Base-by-base conservation (phyloP, 2,797 vertebrate genomes). In the Onychomys leucogaster region DNA sequence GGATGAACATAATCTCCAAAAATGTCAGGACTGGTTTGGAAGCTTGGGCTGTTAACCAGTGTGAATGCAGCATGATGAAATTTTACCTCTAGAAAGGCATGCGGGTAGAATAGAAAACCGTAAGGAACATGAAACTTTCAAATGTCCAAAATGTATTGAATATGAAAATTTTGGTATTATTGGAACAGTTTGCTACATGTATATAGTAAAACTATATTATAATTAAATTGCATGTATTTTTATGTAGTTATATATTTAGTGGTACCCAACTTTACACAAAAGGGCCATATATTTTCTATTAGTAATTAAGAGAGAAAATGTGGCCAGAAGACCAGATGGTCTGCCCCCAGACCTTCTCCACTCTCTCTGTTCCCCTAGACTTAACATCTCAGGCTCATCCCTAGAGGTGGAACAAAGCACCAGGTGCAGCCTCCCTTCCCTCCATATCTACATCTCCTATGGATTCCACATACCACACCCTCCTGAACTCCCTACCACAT, bases 201-300 rank as follows among this genome's bases (percentile, higher is more conserved):
- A 71, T 71, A 71, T 8, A 23, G 34, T 67, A n/a, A 19, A 37
- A 71, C 14, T 65, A 32, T 65, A 34, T 34, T 71, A 71, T 71
- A 71, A 71, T 19, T 71, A 71, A 6, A 71, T n/a, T 71, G 9
- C 17, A 71, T n/a, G 71, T 37, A 71, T n/a, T 71, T 71, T 71
- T 37, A 71, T 9, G 67, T 63, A 55, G 21, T n/a, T 5, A 92
- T 57, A 27, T 0, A 49, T 86, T 80, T 76, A 14, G 19, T 77
- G 55, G 87, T 89, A 95, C 34, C 11, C 19, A 81, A 85, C 78
- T 82, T 80, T 96, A 69, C 29, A 52, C 5, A 67, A 37, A 81
- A 83, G 67, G 4, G 25, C 65, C 0, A 71, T 84, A 52, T 34
- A 61, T 96, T 63, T 29, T 85, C 16, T 25, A 46, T 5, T 73